phyloP scores from a whole-genome alignment of 2,888 invertebrate species.

The Oxystoma pomonae region DNA sequence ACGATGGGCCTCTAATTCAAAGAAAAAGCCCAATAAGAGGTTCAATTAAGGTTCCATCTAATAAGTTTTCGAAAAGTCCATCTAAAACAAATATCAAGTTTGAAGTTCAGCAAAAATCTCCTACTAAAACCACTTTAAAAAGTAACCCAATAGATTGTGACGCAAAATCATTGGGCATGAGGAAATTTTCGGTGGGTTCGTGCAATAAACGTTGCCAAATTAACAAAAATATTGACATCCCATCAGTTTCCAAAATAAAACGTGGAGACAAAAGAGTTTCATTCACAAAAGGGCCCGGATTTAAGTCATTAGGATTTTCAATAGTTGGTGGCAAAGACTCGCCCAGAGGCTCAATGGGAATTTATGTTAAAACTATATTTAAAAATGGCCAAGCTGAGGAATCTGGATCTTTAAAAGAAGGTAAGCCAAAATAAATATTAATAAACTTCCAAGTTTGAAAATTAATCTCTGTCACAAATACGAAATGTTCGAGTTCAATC shows the following conservation, averaged over 20 bases:
- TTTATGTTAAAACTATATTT: conserved; percentile 84
- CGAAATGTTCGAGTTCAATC: no score
- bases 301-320: conserved; percentile 83
- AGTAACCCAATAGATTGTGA: no score
- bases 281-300: conserved; percentile 76
- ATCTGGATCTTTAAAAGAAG: conserved; percentile 73
- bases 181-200: conserved; percentile 45
- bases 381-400: conserved; percentile 83
- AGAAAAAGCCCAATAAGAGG: background rate
- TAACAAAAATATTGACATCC: conserved; percentile 7
- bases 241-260: conserved; percentile 5
- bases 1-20: conserved; percentile 22
- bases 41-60: no score
- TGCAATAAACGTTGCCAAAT: background rate
- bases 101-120: background rate
- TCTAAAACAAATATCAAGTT: background rate
- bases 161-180: no score
- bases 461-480: no score
- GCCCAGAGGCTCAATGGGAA: conserved; percentile 80
- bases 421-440: no score
- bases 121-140: background rate
- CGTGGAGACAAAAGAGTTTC: conserved; percentile 48
- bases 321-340: conserved; percentile 86
- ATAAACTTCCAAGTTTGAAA: conserved; percentile 10
- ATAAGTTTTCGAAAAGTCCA: no score